Evolutionary conservation across 92 coral and sea anemone species (phyloP), one percentile per base, ranked within the genome.

Genomic region (Siderastrea radians): DNA sequence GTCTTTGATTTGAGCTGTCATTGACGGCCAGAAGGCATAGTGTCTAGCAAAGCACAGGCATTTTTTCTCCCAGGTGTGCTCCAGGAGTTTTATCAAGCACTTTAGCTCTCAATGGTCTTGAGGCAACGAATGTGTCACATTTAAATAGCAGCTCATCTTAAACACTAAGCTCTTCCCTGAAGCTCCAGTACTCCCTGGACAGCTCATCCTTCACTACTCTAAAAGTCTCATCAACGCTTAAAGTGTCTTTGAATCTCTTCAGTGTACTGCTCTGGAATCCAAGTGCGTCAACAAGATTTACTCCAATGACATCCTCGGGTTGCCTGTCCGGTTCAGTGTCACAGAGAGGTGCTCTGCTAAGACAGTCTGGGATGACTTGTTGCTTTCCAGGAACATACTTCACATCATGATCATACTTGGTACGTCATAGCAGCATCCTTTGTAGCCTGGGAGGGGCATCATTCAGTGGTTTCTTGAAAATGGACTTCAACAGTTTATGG

Each of bases 121-220:
- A 79, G 49, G 74, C 92, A 52, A 89, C 92, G 0, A 89, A 8
- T 60, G 85, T 81, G 74, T 81, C 82, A 48, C 82, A 26, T 54
- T 90, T 90, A 46, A 84, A 90, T 50, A 84, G 74, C 80, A 83
- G n/a, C 7, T 85, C 87, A 73, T 85, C 87, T 68, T 90, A 87
- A 19, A 85, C 90, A 55, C 88, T 91, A 45, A 93, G 90, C 12
- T 86, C 91, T 76, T n/a, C n/a, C n/a, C 82, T 85, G 83, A 12
- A 90, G 73, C 77, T 90, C 90, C 93, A 85, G 53, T 78, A 91
- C 66, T 92, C 95, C 58, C 79, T 86, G 4, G 91, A 88, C 51
- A 92, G 93, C 60, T 86, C 89, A 71, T 93, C 68, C 90, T 84
- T 90, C 3, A 84, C 93, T 58, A 71, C 77, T 82, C 74, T 59